phyloP scores from a whole-genome alignment of 2,113 vertebrate species.

The Fulmarus glacialis region DNA sequence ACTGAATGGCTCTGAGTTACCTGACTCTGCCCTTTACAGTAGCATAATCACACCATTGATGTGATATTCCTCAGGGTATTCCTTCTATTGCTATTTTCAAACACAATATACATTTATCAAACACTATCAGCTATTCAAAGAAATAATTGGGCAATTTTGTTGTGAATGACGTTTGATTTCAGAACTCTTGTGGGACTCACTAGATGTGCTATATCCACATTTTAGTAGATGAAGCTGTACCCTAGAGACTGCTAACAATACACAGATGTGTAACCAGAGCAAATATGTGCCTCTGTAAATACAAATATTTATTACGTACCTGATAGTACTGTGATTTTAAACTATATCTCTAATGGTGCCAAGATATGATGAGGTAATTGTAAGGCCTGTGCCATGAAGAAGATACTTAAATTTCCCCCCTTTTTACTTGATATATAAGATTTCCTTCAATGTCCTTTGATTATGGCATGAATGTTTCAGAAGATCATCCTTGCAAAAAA shows the following conservation, averaged over 20 bases:
- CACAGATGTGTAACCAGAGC: background rate
- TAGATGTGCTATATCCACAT: background rate
- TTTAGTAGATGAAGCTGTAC: background rate
- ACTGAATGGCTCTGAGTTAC: background rate
- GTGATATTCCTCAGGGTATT: background rate
- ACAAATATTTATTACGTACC: background rate
- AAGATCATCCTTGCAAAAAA: conserved; percentile 8
- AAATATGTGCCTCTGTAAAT: background rate
- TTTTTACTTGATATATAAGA: background rate
- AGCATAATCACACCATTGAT: background rate
- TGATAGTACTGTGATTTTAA: background rate
- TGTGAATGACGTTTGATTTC: background rate
- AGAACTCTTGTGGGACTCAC: background rate
- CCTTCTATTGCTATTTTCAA: background rate
- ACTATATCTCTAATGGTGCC: background rate
- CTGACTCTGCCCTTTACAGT: background rate
- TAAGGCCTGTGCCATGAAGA: background rate
- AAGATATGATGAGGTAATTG: background rate
- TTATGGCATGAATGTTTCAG: background rate
- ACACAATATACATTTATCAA: background rate
- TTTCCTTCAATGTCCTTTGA: background rate
- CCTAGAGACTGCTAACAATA: background rate
- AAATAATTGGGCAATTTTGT: background rate
- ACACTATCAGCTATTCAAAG: background rate
- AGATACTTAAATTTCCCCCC: background rate